phyloP scores from a whole-genome alignment of 2,113 vertebrate species.

The Varanus salvator region DNA sequence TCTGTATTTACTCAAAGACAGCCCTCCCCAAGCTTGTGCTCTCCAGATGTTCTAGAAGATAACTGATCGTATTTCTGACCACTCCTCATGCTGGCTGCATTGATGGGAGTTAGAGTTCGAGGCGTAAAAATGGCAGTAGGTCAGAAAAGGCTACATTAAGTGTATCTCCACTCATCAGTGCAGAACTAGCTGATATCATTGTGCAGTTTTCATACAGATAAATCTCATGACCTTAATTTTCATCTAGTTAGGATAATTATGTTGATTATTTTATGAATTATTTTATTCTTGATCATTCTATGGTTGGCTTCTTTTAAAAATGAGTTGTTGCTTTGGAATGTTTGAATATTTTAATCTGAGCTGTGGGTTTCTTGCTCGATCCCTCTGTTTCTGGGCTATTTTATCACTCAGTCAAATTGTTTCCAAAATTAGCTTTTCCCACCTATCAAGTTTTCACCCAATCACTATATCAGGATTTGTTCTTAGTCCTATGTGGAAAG shows the following conservation, averaged over 20 bases:
- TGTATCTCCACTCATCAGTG: rapidly evolving
- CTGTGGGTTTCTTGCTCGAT: neutral
- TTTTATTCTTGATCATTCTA: neutral
- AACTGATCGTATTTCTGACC: no score
- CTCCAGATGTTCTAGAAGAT: no score
- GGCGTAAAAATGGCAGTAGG: no score
- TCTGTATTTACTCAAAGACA: no score
- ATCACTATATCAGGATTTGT: neutral
- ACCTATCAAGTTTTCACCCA: conserved; percentile 16
- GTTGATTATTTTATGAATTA: neutral
- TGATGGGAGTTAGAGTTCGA: no score
- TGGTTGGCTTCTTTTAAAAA: neutral
- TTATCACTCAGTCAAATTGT: conserved; percentile 30
- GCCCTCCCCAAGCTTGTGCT: no score
- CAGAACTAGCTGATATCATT: neutral
- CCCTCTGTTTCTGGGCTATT: conserved; percentile 22
- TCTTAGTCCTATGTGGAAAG: neutral
- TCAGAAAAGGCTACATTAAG: no score
- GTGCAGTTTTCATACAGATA: neutral
- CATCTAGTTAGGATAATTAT: neutral
- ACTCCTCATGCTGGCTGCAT: no score
- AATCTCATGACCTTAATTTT: neutral
- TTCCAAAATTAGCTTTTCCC: conserved; percentile 32
- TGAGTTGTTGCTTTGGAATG: neutral
- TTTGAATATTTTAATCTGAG: conserved; percentile 33